Evolutionary conservation across 2,113 vertebrate genomes (phyloP).

Genomic region (Paradoxurus hermaphroditus): DNA sequence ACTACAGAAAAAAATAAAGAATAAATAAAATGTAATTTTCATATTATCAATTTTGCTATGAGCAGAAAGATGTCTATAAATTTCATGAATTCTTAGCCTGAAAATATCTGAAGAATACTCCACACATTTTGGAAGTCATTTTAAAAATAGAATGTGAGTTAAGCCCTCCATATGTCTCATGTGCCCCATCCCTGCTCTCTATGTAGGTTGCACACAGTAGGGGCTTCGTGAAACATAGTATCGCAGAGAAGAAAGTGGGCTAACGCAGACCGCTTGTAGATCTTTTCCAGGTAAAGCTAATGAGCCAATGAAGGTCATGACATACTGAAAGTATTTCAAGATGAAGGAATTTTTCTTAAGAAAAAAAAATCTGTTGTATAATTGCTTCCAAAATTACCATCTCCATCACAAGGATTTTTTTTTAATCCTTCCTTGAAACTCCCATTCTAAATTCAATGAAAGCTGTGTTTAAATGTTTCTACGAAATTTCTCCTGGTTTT

Average conservation of each 20-base stretch:
- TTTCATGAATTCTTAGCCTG: not conserved
- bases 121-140: not conserved
- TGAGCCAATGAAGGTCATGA: not conserved
- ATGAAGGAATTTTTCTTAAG: constrained; percentile 14
- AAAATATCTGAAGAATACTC: not conserved
- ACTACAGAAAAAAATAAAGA: not conserved
- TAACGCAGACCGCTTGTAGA: not conserved
- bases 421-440: constrained; percentile 17
- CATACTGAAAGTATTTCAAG: constrained; percentile 45
- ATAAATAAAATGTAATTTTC: not conserved
- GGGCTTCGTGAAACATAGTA: not conserved
- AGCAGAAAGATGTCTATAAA: not conserved
- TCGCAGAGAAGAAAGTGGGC: not conserved
- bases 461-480: not conserved
- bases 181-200: rapidly evolving
- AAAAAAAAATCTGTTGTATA: not conserved
- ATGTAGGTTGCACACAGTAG: not conserved
- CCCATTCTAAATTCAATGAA: not conserved
- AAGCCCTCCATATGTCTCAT: not conserved
- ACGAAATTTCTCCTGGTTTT: not conserved
- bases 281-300: constrained; percentile 44
- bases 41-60: not conserved
- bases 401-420: not conserved
- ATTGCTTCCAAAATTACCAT: constrained; percentile 24
- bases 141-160: not conserved